Evolutionary conservation across 2,888 invertebrate genomes (phyloP), one percentile per base, ranked within the genome.

Genomic region (Cotesia congregata): DNA sequence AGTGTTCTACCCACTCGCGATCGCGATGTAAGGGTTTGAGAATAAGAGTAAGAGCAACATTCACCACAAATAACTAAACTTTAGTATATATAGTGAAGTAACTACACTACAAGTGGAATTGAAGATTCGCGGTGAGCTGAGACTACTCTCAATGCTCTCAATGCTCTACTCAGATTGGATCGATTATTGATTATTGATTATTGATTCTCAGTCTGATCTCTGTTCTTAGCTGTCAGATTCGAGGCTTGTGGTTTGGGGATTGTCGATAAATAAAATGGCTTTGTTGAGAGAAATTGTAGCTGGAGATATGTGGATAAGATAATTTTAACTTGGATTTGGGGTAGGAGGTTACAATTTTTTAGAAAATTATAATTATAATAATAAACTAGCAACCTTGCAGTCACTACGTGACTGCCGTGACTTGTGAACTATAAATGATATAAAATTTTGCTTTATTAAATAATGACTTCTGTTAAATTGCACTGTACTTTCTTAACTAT

Each of bases 111-210:
- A 60, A 67, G 40, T 38, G 74, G 39, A 61, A 17, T 50, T 30
- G 30, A 60, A 74, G 68, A 60, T 61, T 69, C 72, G 72, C 62
- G 60, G 74, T 73, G 72, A 74, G 74, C 39, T 61, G 67, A 74
- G 69, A 69, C 61, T 40, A 62, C 65, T 65, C 65, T 65, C 9
- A 30, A 30, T 30, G 30, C 30, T 30, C 30, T 30, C 30, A 50
- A 50, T 50, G 50, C 12, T 50, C 9, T 50, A 30, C 30, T 73
- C 65, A 50, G 68, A 77, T 77, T 40, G 71, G 74, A 60, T 77
- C 77, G 74, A 70, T 77, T 74, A 77, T 77, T 65, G 77, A 74
- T 77, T 17, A 17, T 17, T 17, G 17, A 17, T 3, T 30, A 30
- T 30, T 30, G 30, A 30, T 30, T 30, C 30, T 30, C 30, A 30